Conservation (phyloP, 2,888 invertebrate genomes). For the Xanthia togata region DNA sequence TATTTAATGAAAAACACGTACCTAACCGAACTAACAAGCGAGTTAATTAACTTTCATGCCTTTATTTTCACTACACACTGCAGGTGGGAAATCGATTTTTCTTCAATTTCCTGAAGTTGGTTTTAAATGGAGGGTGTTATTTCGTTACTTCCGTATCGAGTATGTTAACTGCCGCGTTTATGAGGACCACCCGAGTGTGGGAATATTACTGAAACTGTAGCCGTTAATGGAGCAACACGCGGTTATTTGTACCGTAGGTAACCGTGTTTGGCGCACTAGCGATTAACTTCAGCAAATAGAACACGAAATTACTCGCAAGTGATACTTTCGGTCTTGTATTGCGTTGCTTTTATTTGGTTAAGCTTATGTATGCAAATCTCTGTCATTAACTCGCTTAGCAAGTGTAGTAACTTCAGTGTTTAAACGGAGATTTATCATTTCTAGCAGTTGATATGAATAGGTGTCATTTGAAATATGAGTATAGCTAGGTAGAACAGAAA, state of each 20-base stretch:
- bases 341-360: constrained; percentile 28
- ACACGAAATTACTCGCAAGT: constrained; percentile 43
- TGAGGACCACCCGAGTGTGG: constrained; percentile 53
- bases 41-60: constrained; percentile 36
- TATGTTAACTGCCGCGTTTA: constrained; percentile 53
- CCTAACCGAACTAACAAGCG: constrained; percentile 27
- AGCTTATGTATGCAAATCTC: constrained; percentile 50
- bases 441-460: no score
- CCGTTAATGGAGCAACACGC: constrained; percentile 39
- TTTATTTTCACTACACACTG: constrained; percentile 36
- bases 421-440: background rate
- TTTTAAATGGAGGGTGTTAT: constrained; percentile 55
- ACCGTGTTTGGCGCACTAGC: constrained; percentile 39
- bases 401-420: constrained; percentile 22
- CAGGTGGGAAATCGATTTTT: constrained; percentile 61
- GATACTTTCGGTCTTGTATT: constrained; percentile 32
- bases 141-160: constrained; percentile 51
- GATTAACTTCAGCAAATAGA: constrained; percentile 58
- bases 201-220: constrained; percentile 55
- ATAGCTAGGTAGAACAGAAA: background rate
- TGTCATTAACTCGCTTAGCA: constrained; percentile 23
- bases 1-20: constrained; percentile 31
- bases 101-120: constrained; percentile 58
- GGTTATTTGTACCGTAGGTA: constrained; percentile 29
- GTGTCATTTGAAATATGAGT: no score